Evolutionary conservation across 2,888 invertebrate species (phyloP), one percentile per base, ranked within the genome.

Genomic region (Fragum whitleyi): DNA sequence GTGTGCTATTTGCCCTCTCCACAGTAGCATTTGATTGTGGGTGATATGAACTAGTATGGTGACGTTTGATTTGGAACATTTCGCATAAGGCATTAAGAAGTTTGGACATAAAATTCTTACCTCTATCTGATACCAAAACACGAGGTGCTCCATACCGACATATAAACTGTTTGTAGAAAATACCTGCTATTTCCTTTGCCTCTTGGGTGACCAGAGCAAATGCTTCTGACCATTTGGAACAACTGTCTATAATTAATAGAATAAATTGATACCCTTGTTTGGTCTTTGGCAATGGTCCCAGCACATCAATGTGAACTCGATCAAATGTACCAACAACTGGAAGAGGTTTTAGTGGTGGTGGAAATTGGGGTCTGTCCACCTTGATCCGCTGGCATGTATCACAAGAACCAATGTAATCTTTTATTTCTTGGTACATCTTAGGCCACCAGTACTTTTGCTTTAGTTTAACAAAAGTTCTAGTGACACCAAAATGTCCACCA

Each of bases 41-140:
- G 32, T 86, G 79, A 28, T 81, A 86, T 32, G 65, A 39, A n/a
- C 76, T 77, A 28, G 86, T 85, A 57, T 75, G 53, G 26, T 72
- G 36, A n/a, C 77, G 23, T 55, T 53, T 83, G 19, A 86, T 72
- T 51, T 82, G 51, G 53, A 86, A 81, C 19, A 83, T 21, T 68
- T 84, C 80, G 73, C 77, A 83, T 11, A 84, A n/a, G n/a, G 81
- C 81, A 57, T 29, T 59, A 2, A 83, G 61, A 19, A 79, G 42
- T 61, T 85, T 84, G 0, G 81, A 86, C 83, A 84, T 84, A 39
- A 86, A 87, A 16, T 81, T 79, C 53, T 47, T 47, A 2, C 83
- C 79, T 6, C 79, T 29, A 19, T 79, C 79, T 5, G 72, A 73
- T 0, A 79, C 32, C 77, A 86, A 42, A 3, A 59, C 39, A 28